phyloP scores from a whole-genome alignment of 2,113 vertebrate species.

The Prochilodus magdalenae region DNA sequence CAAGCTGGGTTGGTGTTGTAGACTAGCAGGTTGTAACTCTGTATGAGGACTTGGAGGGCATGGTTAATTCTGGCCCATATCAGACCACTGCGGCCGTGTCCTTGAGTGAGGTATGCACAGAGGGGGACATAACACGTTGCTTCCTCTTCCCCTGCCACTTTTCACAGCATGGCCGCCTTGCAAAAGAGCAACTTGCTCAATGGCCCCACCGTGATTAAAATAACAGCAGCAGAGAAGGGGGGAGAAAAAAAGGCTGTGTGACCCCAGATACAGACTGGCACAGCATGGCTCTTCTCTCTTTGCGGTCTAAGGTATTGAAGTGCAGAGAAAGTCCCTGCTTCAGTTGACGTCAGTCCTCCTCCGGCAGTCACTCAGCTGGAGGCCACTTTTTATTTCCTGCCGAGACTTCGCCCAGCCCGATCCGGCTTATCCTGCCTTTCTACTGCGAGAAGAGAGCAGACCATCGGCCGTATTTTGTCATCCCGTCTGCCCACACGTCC shows the following conservation, averaged over 20 bases:
- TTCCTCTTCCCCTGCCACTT: not conserved
- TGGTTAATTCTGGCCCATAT: not conserved
- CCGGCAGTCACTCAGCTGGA: conserved; percentile 15
- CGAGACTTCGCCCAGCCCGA: not conserved
- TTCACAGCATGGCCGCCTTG: not conserved
- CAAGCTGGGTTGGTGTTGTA: not conserved
- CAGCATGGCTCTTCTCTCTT: not conserved
- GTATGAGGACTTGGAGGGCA: not conserved
- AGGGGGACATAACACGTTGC: not conserved
- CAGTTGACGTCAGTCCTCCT: not conserved
- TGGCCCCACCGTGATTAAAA: not conserved
- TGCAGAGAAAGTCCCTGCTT: not conserved
- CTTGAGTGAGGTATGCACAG: not conserved
- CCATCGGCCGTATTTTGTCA: conserved; percentile 26
- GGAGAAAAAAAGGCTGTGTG: not conserved
- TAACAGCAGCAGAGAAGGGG: not conserved
- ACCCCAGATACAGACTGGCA: not conserved
- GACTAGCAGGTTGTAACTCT: not conserved
- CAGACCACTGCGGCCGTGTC: not conserved
- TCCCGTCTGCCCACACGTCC: conserved; percentile 22
- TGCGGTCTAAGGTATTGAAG: not conserved
- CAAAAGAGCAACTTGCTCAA: not conserved
- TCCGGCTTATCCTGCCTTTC: no score
- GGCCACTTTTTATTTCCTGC: conserved; percentile 7
- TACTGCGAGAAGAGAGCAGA: not conserved